phyloP scores from a whole-genome alignment of 2,113 vertebrate genomes.

The Pelecanus crispus region DNA sequence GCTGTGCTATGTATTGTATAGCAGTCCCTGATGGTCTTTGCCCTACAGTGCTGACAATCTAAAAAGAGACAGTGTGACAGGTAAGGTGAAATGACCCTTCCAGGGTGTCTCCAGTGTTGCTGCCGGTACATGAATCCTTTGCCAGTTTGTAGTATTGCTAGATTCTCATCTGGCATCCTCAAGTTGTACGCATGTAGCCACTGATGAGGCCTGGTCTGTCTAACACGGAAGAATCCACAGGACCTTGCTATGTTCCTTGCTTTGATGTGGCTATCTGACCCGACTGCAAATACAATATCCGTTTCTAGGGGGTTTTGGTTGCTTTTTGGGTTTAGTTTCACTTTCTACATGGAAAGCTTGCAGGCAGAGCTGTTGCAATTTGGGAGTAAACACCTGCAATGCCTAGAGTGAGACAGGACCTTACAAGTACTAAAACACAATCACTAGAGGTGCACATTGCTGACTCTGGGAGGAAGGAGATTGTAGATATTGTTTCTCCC shows the following conservation, averaged over 20 bases:
- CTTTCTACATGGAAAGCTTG: fast-evolving
- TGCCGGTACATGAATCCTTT: neutral
- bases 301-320: neutral
- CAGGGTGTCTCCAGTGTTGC: neutral
- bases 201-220: neutral
- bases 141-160: neutral
- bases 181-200: fast-evolving
- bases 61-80: neutral
- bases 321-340: neutral
- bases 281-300: neutral
- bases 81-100: neutral
- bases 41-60: neutral
- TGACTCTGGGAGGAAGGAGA: neutral
- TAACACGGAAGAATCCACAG: neutral
- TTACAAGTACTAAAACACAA: neutral
- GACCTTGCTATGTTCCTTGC: neutral
- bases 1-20: neutral
- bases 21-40: neutral
- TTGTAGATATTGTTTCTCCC: neutral
- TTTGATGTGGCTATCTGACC: neutral
- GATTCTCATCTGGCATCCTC: neutral
- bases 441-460: neutral
- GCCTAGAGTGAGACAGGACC: neutral
- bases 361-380: neutral
- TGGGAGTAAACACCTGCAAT: neutral